phyloP scores from a whole-genome alignment of 2,797 vertebrate species.

The Falco cherrug region DNA sequence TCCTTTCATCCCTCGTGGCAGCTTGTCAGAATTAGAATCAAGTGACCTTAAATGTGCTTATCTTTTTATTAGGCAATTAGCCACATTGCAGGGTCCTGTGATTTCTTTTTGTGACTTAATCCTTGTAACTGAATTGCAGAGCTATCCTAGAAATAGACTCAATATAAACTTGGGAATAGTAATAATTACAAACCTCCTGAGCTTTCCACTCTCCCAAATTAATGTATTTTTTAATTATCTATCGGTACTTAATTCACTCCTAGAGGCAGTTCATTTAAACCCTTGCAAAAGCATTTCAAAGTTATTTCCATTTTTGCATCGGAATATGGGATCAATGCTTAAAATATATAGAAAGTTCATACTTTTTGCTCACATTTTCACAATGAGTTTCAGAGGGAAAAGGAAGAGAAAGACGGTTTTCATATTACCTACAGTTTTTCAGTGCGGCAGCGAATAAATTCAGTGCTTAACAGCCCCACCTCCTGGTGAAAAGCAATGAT shows the following conservation, averaged over 20 bases:
- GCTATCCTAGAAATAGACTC: slow-evolving; percentile 38
- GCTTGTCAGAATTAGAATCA: slow-evolving; percentile 33
- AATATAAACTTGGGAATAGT: slow-evolving; percentile 35
- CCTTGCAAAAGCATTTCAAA: background rate
- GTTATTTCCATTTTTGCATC: slow-evolving; percentile 7
- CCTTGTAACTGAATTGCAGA: background rate
- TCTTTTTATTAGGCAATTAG: slow-evolving; percentile 34
- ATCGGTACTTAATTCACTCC: slow-evolving; percentile 24
- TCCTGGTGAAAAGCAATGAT: slow-evolving; percentile 42
- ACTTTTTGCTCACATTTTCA: background rate
- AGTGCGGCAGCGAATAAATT: background rate
- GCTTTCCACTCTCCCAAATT: slow-evolving; percentile 38
- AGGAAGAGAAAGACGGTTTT: background rate
- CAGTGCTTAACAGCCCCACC: slow-evolving; percentile 65
- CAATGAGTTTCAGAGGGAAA: background rate
- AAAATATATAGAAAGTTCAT: slow-evolving; percentile 24
- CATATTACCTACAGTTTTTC: background rate
- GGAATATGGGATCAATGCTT: background rate
- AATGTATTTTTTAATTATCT: slow-evolving; percentile 64
- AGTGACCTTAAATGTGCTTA: slow-evolving; percentile 7
- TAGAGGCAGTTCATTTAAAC: slow-evolving; percentile 23
- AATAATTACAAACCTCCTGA: slow-evolving; percentile 60
- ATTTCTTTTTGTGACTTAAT: slow-evolving; percentile 39
- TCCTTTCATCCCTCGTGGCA: slow-evolving; percentile 3
- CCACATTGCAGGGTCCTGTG: background rate